Base-by-base conservation (phyloP, 1,140 invertebrate species). In the Maniola jurtina region DNA sequence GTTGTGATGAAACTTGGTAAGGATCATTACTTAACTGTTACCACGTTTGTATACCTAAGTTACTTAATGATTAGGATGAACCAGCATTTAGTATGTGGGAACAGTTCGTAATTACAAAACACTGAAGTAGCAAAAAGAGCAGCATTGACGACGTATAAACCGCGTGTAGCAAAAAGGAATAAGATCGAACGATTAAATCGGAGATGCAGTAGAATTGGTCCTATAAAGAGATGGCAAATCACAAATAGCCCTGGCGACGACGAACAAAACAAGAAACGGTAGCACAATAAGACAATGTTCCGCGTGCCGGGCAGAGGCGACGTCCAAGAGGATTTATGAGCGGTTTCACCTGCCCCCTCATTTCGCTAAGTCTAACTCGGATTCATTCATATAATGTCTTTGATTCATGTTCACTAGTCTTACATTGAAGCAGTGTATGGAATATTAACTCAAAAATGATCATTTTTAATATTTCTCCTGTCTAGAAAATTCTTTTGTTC, bases 231-330 rank as follows among this genome's bases (percentile, higher is more conserved):
- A 80, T 76, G 62, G 76, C 75, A 73, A 81, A 75, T 81, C 79
- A 72, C 69, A 83, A 83, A 83, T 81, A 83, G 76, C 77, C 72
- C 72, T 69, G 77, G 61, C 79, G 68, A 70, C 79, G 68, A 70
- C 69, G 64, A 84, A 80, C 76, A 76, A 84, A 70, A 66, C 68
- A 62, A 66, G 61, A 61, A 64, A 77, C 72, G 66, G 61, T 61
- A 70, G 65, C 68, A 81, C 78, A 84, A 84, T 80, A 84, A 84
- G 80, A 84, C 81, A 71, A 80, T 76, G 78, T 81, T 82, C 80
- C 79, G 79, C 79, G 79, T 81, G 76, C 81, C 81, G 73, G 65
- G 68, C 66, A 74, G 68, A 77, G 74, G 74, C 79, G 77, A 78
- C 70, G 72, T 73, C 78, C 68, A 65, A 75, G 65, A 77, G 76